These are phyloP conservation scores for Bungarus multicinctus DNA, from an alignment of 2,113 vertebrate genomes.

Conservation along the genomic window DNA sequence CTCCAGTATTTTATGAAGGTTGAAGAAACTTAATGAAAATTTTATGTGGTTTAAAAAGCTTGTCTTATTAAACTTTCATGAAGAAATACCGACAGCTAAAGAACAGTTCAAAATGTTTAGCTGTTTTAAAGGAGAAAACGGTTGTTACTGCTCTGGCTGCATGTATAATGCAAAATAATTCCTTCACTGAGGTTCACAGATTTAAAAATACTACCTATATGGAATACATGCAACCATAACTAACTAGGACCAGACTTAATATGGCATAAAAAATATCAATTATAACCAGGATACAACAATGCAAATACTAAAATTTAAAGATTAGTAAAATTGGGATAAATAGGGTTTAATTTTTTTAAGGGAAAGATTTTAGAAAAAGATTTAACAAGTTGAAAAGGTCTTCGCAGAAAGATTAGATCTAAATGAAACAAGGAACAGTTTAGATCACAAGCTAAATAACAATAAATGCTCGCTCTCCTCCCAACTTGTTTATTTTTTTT, in stretches of 20 bases:
- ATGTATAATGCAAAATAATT: neutral
- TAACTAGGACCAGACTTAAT: neutral
- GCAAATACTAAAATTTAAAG: neutral
- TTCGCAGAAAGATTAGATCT: neutral
- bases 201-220: neutral
- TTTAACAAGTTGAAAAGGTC: neutral
- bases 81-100: constrained; percentile 61
- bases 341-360: neutral
- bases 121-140: constrained; percentile 54
- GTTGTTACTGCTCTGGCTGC: constrained; percentile 37
- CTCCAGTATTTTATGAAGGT: constrained; percentile 72
- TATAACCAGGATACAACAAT: neutral
- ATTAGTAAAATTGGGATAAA: neutral
- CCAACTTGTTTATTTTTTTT: neutral
- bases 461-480: neutral
- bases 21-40: constrained; percentile 74
- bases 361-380: neutral
- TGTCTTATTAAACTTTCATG: constrained; percentile 79
- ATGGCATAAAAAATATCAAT: neutral
- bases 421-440: neutral
- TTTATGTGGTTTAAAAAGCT: constrained; percentile 79
- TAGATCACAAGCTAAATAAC: neutral
- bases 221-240: neutral
- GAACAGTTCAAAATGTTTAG: constrained; percentile 61
- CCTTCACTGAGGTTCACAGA: neutral